A percentile compares a stretch with the other conserved stretches of the same genome.
These are phyloP conservation scores for Ophion ventricosus DNA, from an alignment of 2,888 invertebrate species.

Conservation along the genomic window DNA sequence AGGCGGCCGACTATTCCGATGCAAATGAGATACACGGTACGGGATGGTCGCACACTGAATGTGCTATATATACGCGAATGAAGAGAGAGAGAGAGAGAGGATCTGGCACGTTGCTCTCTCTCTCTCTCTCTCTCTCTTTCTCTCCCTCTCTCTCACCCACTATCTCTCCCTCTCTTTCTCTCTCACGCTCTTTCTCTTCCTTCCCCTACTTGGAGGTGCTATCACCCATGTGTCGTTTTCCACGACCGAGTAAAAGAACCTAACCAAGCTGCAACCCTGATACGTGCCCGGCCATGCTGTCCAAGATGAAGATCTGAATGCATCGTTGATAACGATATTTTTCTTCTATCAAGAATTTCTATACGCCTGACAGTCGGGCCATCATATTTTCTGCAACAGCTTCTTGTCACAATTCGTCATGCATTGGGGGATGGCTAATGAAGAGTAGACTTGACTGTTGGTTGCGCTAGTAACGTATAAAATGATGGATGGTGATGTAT, in stretches of 20 bases:
- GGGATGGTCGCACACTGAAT: constrained; percentile 48
- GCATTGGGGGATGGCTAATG: no score
- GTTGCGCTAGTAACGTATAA: no score
- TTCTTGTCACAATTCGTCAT: background rate
- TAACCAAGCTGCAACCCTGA: constrained; percentile 40
- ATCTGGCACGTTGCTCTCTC: constrained; percentile 46
- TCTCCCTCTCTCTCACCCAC: constrained; percentile 54
- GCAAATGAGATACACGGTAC: constrained; percentile 70
- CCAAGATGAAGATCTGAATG: constrained; percentile 19
- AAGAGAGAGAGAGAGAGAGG: background rate
- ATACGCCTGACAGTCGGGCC: no score
- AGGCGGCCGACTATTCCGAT: constrained; percentile 70
- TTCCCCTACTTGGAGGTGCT: constrained; percentile 39
- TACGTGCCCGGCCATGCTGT: constrained; percentile 21
- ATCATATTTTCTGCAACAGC: background rate
- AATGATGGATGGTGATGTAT: no score
- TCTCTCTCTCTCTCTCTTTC: constrained; percentile 49
- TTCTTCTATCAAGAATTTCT: background rate
- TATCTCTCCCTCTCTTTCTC: constrained; percentile 55
- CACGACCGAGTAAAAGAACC: constrained; percentile 58
- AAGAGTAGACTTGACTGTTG: no score
- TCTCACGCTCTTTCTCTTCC: constrained; percentile 50
- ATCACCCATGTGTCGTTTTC: constrained; percentile 70
- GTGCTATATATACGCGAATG: constrained; percentile 15
- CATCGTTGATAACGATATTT: constrained; percentile 29